Conservation (phyloP, 2,797 vertebrate genomes). For the Loris lydekkerianus region DNA sequence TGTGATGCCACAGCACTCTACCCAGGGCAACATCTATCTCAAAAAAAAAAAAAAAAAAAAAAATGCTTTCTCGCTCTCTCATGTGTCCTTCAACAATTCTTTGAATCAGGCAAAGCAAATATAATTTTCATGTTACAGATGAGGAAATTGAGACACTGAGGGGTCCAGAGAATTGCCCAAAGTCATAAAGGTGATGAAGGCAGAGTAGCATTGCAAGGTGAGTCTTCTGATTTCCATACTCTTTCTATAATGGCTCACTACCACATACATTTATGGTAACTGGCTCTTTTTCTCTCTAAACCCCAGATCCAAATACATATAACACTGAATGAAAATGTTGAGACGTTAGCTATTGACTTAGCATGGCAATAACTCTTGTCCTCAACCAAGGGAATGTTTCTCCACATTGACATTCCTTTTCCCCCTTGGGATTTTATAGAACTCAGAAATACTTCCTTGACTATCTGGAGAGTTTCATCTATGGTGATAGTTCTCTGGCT, state of each 20-base stretch:
- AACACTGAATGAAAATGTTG: background rate
- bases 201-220: background rate
- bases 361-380: background rate
- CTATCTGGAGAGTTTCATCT: background rate
- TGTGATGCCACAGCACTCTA: too few relatives aligned
- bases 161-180: background rate
- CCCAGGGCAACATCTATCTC: too few relatives aligned
- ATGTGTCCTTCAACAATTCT: background rate
- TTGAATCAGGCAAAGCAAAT: background rate
- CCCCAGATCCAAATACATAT: background rate
- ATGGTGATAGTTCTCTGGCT: background rate
- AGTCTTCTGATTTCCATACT: background rate
- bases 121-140: background rate
- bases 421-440: background rate
- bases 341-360: background rate
- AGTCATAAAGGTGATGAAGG: background rate
- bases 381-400: background rate
- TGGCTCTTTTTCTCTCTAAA: background rate
- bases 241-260: background rate
- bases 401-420: background rate
- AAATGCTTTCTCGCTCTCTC: background rate
- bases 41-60: too few relatives aligned
- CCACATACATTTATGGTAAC: background rate
- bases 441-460: background rate
- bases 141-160: constrained; percentile 5